These are phyloP conservation scores for Vulpes vulpes DNA, from an alignment of 2,113 vertebrate species.

Conservation along the genomic window DNA sequence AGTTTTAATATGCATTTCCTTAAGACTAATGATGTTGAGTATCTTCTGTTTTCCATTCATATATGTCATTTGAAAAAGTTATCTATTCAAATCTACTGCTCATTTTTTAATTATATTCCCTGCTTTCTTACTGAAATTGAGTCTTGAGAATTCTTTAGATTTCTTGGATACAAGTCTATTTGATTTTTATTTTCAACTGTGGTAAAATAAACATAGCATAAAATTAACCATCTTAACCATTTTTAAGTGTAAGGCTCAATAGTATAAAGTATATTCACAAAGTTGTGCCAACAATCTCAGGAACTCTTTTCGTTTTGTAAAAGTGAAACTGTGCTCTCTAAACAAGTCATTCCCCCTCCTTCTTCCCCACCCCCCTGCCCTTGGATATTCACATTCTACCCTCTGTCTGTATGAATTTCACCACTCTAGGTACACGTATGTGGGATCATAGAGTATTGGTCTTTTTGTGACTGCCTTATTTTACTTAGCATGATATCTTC, in stretches of 20 bases:
- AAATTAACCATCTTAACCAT: neutral
- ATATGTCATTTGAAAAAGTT: neutral
- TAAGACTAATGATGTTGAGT: neutral
- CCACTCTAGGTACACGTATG: neutral
- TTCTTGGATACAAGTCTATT: neutral
- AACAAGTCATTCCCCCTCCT: neutral
- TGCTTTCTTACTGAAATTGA: neutral
- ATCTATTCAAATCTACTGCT: neutral
- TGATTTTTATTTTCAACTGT: neutral
- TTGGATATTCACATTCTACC: neutral
- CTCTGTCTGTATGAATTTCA: neutral
- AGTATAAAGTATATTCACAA: neutral
- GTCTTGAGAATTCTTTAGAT: neutral
- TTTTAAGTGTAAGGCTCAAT: neutral
- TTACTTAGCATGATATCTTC: neutral
- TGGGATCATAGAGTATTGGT: neutral
- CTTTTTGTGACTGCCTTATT: neutral
- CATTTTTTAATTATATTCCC: neutral
- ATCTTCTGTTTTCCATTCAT: neutral
- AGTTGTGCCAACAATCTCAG: neutral
- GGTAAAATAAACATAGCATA: neutral
- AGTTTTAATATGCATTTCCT: neutral
- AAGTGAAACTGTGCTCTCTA: neutral
- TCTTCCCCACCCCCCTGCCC: neutral
- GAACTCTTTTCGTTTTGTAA: neutral